Percentiles rank a stretch among this genome's conserved stretches.
Conservation (phyloP, 2,888 invertebrate genomes). For the Hypomecis punctinalis region DNA sequence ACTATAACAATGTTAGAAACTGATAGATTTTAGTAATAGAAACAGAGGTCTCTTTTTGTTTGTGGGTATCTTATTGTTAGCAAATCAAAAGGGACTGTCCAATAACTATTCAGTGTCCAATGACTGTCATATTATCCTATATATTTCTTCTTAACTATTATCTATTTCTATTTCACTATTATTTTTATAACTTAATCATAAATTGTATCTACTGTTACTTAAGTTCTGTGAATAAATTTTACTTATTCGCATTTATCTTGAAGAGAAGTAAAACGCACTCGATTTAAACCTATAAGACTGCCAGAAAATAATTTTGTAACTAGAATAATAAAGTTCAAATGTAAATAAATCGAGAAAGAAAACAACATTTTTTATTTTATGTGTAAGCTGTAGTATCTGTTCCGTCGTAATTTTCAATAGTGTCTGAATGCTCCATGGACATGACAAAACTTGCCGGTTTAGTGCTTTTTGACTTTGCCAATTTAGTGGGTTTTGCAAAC, state of each 20-base stretch:
- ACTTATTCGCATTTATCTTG: no score
- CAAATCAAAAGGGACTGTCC: no score
- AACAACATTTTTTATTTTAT: not conserved
- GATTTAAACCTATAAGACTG: slow-evolving; percentile 22
- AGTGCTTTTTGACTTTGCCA: not conserved
- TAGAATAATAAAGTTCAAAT: slow-evolving; percentile 22
- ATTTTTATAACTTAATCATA: not conserved
- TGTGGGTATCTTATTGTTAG: no score
- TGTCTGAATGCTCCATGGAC: not conserved
- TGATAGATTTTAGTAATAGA: no score
- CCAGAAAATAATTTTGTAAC: slow-evolving; percentile 25
- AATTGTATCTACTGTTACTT: no score
- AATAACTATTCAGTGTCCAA: no score
- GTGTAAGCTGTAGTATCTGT: not conserved
- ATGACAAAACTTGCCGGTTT: not conserved
- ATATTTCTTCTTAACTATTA: no score
- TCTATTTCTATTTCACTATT: no score
- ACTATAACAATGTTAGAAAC: no score
- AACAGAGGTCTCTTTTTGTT: no score
- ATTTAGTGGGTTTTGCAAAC: not conserved
- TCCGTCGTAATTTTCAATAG: not conserved
- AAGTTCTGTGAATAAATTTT: no score
- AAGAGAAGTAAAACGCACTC: not conserved
- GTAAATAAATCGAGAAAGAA: slow-evolving; percentile 17
- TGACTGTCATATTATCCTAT: no score